Evolutionary conservation across 2,888 invertebrate genomes (phyloP), one percentile per base, ranked within the genome.

Genomic region (Thysanoteuthis rhombus): DNA sequence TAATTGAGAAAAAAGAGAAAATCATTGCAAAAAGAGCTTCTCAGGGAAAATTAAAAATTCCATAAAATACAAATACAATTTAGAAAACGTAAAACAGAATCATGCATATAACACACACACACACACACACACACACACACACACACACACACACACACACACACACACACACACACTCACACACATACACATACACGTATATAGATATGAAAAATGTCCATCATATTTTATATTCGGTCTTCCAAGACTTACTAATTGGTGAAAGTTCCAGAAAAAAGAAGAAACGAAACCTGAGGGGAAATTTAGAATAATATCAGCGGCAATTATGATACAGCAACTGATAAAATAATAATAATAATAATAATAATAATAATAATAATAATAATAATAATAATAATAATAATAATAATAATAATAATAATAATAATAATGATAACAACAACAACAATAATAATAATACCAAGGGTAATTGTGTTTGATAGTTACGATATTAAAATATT

Each of bases 311-410:
- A 75, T n/a, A n/a, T 75, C 75, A 75, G 75, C 19, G 16, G n/a
- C 75, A 75, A 75, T 75, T 75, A 75, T 75, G 25, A 75, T 19
- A 75, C n/a, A 75, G 75, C 75, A 75, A n/a, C 75, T 4, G 52
- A 28, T 32, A 32, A 32, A 58, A 32, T 32, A 75, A n/a, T 75
- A n/a, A 8, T 75, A 75, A 75, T 75, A 75, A 75, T 75, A 75
- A 75, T 75, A 75, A 75, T 75, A 75, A 75, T 75, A 75, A 75
- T 75, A 75, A 75, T 75, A n/a, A 52, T 75, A n/a, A 75, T n/a
- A n/a, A 75, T 75, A n/a, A 75, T 75, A n/a, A 75, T 75, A n/a
- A 75, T 75, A n/a, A 75, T 75, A n/a, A 75, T 75, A n/a, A 75
- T 75, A n/a, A 75, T n/a, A 12, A n/a, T 75, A 5, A 1, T 12